Evolutionary conservation across 2,888 invertebrate species (phyloP).

Genomic region (Lacanobia oleracea): DNA sequence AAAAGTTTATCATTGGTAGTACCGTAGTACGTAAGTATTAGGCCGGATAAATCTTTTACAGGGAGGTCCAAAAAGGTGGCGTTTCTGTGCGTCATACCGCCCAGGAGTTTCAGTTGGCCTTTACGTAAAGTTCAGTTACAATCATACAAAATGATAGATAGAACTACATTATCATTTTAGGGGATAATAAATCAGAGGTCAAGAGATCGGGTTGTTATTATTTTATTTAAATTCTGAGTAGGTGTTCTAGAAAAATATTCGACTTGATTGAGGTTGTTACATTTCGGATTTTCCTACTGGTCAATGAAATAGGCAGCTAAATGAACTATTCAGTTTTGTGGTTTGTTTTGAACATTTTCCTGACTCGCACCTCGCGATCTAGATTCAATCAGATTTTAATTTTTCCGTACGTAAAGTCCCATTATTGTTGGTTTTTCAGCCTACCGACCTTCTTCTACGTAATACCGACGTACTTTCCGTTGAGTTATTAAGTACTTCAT

Average conservation of each 20-base stretch:
- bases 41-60: not conserved
- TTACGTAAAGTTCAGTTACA: conserved; percentile 28
- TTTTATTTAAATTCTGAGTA: not conserved
- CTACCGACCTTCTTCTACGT: too few species aligned
- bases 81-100: conserved; percentile 14
- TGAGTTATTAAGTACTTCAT: too few species aligned
- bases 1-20: too few species aligned
- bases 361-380: too few species aligned
- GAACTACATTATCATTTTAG: conserved; percentile 31
- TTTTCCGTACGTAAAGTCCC: too few species aligned
- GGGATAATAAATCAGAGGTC: conserved; percentile 29
- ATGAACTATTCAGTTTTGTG: not conserved
- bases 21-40: not conserved
- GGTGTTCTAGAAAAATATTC: not conserved
- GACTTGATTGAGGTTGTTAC: not conserved
- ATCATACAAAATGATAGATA: conserved; percentile 37
- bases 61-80: not conserved
- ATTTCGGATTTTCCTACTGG: not conserved
- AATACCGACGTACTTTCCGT: too few species aligned
- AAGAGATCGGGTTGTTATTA: conserved; percentile 8
- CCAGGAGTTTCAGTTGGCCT: conserved; percentile 9
- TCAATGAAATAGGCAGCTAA: not conserved
- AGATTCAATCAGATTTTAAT: too few species aligned
- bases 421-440: too few species aligned
- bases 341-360: not conserved